Evolutionary conservation across 1,140 invertebrate genomes (phyloP).

Genomic region (Lasioglossum albipes): DNA sequence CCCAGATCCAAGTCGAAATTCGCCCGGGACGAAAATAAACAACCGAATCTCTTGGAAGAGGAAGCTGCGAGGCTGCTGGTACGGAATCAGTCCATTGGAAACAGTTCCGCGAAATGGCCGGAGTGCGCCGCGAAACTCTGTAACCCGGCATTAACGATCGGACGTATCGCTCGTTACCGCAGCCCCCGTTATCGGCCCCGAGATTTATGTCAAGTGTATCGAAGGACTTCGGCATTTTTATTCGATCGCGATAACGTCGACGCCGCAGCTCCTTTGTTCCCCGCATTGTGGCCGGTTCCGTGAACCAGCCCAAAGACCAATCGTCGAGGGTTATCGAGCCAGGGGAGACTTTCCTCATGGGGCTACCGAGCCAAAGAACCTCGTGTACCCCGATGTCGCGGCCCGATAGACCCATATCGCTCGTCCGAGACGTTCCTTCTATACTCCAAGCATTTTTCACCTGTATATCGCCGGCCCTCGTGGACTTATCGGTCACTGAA

Average conservation of each 20-base stretch:
- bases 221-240: constrained; percentile 52
- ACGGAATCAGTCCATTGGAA: constrained; percentile 8
- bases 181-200: constrained; percentile 39
- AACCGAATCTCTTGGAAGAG: background rate
- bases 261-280: constrained; percentile 49
- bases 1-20: background rate
- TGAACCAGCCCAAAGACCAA: constrained; percentile 9
- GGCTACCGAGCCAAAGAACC: constrained; percentile 1
- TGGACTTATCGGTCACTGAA: too few species aligned
- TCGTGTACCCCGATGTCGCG: constrained; percentile 22
- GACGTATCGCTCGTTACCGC: constrained; percentile 50
- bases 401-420: constrained; percentile 9
- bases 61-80: background rate
- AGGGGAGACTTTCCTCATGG: background rate
- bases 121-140: background rate
- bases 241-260: constrained; percentile 63
- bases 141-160: constrained; percentile 52
- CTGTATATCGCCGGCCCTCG: background rate
- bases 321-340: constrained; percentile 42
- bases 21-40: background rate
- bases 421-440: background rate
- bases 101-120: constrained; percentile 24
- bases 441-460: background rate
- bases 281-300: constrained; percentile 38
- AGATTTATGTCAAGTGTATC: constrained; percentile 69